Percentiles rank a stretch among this genome's conserved stretches.
Conservation (phyloP, 2,888 invertebrate genomes). For the Electrophaes corylata region DNA sequence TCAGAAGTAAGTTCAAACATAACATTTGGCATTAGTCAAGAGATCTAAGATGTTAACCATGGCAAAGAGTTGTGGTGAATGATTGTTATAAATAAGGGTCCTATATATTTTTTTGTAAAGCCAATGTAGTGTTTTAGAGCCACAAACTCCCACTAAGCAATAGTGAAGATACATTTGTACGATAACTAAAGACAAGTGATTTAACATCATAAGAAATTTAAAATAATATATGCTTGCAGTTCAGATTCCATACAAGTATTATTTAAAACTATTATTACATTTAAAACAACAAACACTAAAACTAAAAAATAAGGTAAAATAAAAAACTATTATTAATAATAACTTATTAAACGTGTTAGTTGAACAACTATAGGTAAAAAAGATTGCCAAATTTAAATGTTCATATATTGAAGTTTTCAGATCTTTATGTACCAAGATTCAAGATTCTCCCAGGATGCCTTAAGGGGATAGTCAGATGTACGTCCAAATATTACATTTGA, state of each 20-base stretch:
- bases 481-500: too few species aligned
- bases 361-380: not conserved
- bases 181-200: too few species aligned
- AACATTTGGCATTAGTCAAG: too few species aligned
- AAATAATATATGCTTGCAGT: conserved; percentile 8
- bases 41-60: too few species aligned
- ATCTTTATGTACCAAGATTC: too few species aligned
- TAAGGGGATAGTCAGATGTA: too few species aligned
- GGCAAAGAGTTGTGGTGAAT: too few species aligned
- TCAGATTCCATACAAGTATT: conserved; percentile 19
- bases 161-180: not conserved
- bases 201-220: not conserved
- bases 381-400: not conserved
- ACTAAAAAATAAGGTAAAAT: conserved; percentile 27
- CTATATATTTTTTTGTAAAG: too few species aligned
- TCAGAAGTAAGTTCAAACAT: too few species aligned
- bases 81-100: too few species aligned
- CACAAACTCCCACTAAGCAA: not conserved
- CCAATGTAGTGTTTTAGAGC: too few species aligned
- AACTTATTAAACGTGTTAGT: conserved; percentile 32
- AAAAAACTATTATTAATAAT: conserved; percentile 29
- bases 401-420: not conserved
- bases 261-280: conserved; percentile 18
- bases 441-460: too few species aligned
- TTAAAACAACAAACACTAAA: conserved; percentile 30